A percentile compares a stretch with the other conserved stretches of the same genome.
Evolutionary conservation across 2,113 vertebrate genomes (phyloP).

Genomic region (Zootoca vivipara): DNA sequence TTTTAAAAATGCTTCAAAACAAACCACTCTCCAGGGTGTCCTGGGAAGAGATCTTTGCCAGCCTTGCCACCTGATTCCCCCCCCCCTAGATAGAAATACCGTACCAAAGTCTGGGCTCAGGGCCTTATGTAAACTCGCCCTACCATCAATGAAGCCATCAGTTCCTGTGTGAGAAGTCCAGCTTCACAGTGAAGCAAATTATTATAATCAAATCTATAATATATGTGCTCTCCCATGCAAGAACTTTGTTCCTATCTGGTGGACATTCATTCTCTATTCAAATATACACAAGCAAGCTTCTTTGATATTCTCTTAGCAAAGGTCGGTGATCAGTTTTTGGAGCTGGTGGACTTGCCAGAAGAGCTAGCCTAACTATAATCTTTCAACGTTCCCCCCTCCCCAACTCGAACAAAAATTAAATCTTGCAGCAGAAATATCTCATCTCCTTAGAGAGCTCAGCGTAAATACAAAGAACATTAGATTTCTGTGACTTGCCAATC

Average conservation of each 20-base stretch:
- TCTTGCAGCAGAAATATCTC: slow-evolving; percentile 5
- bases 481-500: slow-evolving; percentile 28
- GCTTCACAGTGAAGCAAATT: background rate
- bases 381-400: background rate
- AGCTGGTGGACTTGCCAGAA: slow-evolving; percentile 4
- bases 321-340: background rate
- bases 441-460: slow-evolving; percentile 13
- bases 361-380: background rate
- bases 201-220: background rate
- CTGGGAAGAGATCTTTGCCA: background rate
- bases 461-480: slow-evolving; percentile 37
- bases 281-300: background rate
- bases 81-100: background rate
- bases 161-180: background rate
- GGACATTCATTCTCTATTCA: slow-evolving; percentile 2
- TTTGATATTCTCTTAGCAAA: background rate
- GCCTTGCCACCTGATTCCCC: background rate
- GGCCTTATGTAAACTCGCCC: background rate
- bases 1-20: no score
- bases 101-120: background rate
- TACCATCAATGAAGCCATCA: background rate
- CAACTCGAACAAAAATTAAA: background rate
- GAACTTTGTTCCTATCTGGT: background rate
- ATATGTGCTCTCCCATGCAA: slow-evolving; percentile 3
- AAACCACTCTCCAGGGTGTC: background rate